phyloP scores from a whole-genome alignment of 2,888 invertebrate genomes.

The Volucella inflata region DNA sequence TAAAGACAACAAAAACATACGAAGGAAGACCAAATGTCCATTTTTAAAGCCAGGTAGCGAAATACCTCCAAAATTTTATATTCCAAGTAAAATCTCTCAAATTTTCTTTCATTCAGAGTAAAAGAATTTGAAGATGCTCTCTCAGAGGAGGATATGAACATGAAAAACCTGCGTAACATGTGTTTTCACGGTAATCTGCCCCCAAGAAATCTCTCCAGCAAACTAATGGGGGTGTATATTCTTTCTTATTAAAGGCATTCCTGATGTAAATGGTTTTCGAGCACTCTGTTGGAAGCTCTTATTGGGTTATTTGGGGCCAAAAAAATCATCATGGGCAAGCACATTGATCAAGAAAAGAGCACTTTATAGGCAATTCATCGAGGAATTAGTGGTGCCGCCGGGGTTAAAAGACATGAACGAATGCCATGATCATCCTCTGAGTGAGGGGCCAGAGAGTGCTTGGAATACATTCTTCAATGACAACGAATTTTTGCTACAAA shows the following conservation, averaged over 20 bases:
- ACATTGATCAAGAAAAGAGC: constrained; percentile 90
- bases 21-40: constrained; percentile 79
- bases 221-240: constrained; percentile 45
- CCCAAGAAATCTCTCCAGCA: background rate
- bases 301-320: constrained; percentile 92
- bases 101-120: constrained; percentile 85
- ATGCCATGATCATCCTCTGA: constrained; percentile 92
- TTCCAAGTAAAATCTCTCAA: constrained; percentile 12
- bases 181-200: constrained; percentile 90
- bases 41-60: constrained; percentile 82
- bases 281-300: constrained; percentile 95
- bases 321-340: constrained; percentile 88
- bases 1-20: constrained; percentile 58
- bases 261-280: constrained; percentile 92
- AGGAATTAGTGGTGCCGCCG: constrained; percentile 94
- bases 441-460: constrained; percentile 95
- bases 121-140: constrained; percentile 91
- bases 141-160: constrained; percentile 88
- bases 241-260: constrained; percentile 87
- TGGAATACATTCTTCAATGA: constrained; percentile 98
- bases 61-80: constrained; percentile 15
- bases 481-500: constrained; percentile 98
- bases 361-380: constrained; percentile 92
- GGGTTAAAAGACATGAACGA: constrained; percentile 86
- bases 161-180: constrained; percentile 87